Evolutionary conservation across 2,888 invertebrate species (phyloP).

Genomic region (Dexiosoma caninum): DNA sequence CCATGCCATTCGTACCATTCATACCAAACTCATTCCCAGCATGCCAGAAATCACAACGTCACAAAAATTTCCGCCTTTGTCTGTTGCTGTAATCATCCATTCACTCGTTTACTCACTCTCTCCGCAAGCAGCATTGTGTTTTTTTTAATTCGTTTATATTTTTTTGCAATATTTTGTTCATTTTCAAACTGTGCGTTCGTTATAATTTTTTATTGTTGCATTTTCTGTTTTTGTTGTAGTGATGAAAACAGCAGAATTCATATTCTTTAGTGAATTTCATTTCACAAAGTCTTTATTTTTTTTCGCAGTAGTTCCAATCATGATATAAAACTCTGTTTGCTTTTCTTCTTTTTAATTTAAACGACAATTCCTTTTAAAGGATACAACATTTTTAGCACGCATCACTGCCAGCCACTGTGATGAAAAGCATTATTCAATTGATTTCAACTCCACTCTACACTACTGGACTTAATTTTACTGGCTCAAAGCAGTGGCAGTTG

Average conservation of each 20-base stretch:
- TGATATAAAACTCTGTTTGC: constrained; percentile 37
- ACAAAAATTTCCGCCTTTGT: constrained; percentile 73
- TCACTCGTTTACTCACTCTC: not conserved
- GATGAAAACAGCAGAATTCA: constrained; percentile 45
- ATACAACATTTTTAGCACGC: constrained; percentile 59
- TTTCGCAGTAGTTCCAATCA: constrained; percentile 52
- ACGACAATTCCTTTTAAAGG: constrained; percentile 63
- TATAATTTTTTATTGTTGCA: constrained; percentile 5
- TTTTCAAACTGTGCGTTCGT: constrained; percentile 46
- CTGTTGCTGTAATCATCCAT: constrained; percentile 67
- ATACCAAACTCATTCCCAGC: constrained; percentile 66
- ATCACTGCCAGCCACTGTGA: constrained; percentile 62
- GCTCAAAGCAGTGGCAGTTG: not conserved
- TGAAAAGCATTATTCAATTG: constrained; percentile 63
- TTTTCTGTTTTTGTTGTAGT: constrained; percentile 31
- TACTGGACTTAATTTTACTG: not conserved
- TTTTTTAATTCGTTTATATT: constrained; percentile 10
- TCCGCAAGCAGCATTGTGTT: constrained; percentile 17
- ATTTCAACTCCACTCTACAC: constrained; percentile 40
- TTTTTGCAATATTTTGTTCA: constrained; percentile 45
- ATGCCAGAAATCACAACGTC: constrained; percentile 70
- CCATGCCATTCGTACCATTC: constrained; percentile 30
- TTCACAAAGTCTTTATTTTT: constrained; percentile 74
- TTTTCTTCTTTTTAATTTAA: constrained; percentile 38
- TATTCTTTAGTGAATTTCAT: constrained; percentile 52